Base-by-base conservation (phyloP, 2,113 vertebrate genomes). In the Clupea harengus region DNA sequence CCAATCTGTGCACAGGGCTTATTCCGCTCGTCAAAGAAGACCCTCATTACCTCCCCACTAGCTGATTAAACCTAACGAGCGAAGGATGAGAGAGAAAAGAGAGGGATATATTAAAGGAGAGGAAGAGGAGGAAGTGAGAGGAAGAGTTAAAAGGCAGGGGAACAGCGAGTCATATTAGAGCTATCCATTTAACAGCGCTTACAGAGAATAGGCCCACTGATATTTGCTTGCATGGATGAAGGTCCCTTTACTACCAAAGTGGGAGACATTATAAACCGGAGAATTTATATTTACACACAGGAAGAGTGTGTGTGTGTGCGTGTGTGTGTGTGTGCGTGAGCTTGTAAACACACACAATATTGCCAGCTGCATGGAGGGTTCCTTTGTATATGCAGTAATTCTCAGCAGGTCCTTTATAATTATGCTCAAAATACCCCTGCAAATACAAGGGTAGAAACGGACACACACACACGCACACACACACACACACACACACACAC, bases 131-230 rank as follows among this genome's bases (percentile, higher is more conserved):
- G 72, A 39, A 13, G 15, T 32, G 72, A 52, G 32, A 87, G 72
- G 72, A 82, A 84, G 47, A 52, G 25, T 47, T 32, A 44, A 88
- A 44, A 67, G 80, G 50, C 39, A 75, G 57, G 49, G 81, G 81
- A 85, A 22, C 6, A 67, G 80, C 50, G 47, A 83, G 67, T 85
- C 84, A 81, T 88, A 88, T 88, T 88, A 85, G 85, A 85, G 87
- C 46, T 49, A 85, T 85, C 83, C 49, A 88, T 83, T 83, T 88
- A 78, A 47, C 32, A 22, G n/a, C n/a, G 64, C 47, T 83, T 45
- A n/a, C 81, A 49, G 25, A n/a, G 25, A 82, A 20, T 64, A 9
- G 82, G 54, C 54, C n/a, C 54, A 85, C 50, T 82, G 45, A 84
- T 87, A 45, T 44, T 15, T 44, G 32, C 72, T 15, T 6, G 32